These are phyloP conservation scores for Megaustenia siamemsis DNA, from an alignment of 2,888 invertebrate genomes.

Conservation along the genomic window DNA sequence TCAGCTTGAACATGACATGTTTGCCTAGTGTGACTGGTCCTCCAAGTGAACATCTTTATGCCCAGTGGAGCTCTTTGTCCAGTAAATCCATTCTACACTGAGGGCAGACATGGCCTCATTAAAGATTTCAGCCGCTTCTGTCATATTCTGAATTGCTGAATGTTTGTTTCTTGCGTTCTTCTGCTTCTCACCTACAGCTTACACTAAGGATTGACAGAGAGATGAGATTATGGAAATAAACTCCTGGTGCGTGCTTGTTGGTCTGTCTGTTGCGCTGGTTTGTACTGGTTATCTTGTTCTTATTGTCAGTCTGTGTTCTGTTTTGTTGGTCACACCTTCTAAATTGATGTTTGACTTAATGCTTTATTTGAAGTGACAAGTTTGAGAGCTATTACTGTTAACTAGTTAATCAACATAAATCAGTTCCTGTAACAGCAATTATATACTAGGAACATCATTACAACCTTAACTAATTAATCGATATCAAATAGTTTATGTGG, in stretches of 20 bases:
- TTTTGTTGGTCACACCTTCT: too few relatives aligned
- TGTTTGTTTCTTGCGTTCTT: background rate
- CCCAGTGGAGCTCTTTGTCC: background rate
- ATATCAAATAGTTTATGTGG: too few relatives aligned
- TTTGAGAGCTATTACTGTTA: too few relatives aligned
- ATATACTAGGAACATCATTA: too few relatives aligned
- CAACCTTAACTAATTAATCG: too few relatives aligned
- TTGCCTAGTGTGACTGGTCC: conserved; percentile 6
- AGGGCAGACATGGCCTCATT: background rate
- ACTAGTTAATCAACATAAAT: too few relatives aligned
- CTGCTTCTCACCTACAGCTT: background rate
- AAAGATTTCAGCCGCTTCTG: background rate
- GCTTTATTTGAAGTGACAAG: too few relatives aligned
- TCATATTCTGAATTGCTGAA: background rate
- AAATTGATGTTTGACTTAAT: too few relatives aligned
- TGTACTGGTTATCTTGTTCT: background rate
- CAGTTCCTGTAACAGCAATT: too few relatives aligned
- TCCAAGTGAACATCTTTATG: background rate
- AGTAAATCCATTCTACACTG: background rate
- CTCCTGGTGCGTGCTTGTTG: too few relatives aligned
- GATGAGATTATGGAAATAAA: too few relatives aligned
- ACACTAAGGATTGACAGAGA: background rate
- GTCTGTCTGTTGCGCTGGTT: background rate
- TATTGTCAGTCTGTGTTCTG: too few relatives aligned
- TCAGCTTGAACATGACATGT: background rate